Base-by-base conservation (phyloP, 2,113 vertebrate species). In the Hypomesus transpacificus region DNA sequence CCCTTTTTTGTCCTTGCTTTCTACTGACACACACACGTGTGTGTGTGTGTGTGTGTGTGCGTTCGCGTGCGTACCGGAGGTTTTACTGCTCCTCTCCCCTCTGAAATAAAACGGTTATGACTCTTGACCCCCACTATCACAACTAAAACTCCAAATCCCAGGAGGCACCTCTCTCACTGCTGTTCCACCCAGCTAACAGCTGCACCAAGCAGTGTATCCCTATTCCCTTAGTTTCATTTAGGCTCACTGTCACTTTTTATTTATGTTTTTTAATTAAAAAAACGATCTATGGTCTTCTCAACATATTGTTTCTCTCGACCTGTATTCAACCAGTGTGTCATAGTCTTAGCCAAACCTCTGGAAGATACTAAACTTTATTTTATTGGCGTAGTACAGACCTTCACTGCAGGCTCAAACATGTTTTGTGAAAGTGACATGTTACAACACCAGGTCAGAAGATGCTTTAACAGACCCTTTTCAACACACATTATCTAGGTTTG, bases 51-150 rank as follows among this genome's bases (percentile, higher is more conserved):
- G n/a, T n/a, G n/a, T n/a, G n/a, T n/a, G n/a, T n/a, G n/a, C n/a
- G n/a, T n/a, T n/a, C 3, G 60, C 14, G 17, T 4, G 34, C 4
- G 18, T 17, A 39, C 14, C 31, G 7, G 9, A 18, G 13, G 56
- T 20, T n/a, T 20, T 3, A n/a, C 56, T 53, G 52, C 52, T 53
- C 8, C 56, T 34, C 31, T 65, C 31, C 31, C 62, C 31, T 11
- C 70, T 76, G 76, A 86, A 83, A 85, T 85, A 73, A 85, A 87
- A 80, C 81, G 72, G 84, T 80, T 80, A 74, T 75, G 81, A 78
- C 81, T 68, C 53, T 68, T 83, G 82, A 83, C 77, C 76, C n/a
- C 34, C 50, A 66, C 76, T 65, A 24, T 78, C 70, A 74, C 22
- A 3, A 57, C 34, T 18, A 66, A 62, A 81, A 61, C 65, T 77